Evolutionary conservation across 2,888 invertebrate species (phyloP).

Genomic region (Eupithecia tripunctaria): DNA sequence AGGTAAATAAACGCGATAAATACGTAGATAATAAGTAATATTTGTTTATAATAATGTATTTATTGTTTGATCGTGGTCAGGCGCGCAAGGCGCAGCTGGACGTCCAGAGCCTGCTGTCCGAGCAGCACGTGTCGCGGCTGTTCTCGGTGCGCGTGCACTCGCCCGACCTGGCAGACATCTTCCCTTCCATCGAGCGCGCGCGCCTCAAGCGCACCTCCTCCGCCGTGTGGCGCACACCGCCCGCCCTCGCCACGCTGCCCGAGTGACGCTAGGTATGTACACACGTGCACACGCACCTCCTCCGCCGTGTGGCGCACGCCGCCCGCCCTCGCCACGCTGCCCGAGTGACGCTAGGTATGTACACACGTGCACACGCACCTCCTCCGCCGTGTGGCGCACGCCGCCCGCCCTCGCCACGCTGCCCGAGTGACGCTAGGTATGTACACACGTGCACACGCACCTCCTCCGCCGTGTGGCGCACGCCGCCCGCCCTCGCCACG

Average conservation of each 20-base stretch:
- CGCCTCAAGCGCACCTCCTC: conserved; percentile 89
- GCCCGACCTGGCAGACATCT: conserved; percentile 87
- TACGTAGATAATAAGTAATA: too few relatives aligned
- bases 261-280: conserved; percentile 1
- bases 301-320: conserved; percentile 91
- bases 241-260: conserved; percentile 49
- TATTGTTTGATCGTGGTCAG: background rate
- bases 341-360: background rate
- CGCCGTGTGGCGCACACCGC: conserved; percentile 90
- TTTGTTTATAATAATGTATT: too few relatives aligned
- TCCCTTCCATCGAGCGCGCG: conserved; percentile 87
- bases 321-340: conserved; percentile 59
- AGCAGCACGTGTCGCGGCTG: conserved; percentile 81
- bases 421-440: background rate
- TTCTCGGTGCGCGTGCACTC: conserved; percentile 86
- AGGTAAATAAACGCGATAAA: too few relatives aligned
- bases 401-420: conserved; percentile 74
- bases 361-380: too few relatives aligned
- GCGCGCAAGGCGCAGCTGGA: conserved; percentile 56
- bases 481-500: conserved; percentile 78
- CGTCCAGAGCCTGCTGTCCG: conserved; percentile 72
- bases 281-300: too few relatives aligned
- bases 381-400: conserved; percentile 90
- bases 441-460: too few relatives aligned
- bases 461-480: conserved; percentile 90